Evolutionary conservation across 2,797 vertebrate species (phyloP).

Genomic region (Sebastes jordani): DNA sequence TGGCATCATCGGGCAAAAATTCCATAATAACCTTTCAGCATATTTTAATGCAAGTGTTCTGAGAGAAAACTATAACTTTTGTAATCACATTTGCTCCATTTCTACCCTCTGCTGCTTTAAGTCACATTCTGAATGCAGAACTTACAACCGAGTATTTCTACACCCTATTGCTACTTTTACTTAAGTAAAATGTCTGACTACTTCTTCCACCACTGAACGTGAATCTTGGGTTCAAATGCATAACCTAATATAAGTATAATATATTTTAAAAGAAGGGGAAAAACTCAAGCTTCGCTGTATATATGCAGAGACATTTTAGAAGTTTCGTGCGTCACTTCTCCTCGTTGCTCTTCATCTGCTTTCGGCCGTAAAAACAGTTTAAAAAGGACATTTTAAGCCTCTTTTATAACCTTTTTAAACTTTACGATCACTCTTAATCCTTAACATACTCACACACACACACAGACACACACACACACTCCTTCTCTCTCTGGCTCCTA

Average conservation of each 20-base stretch:
- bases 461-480: not conserved
- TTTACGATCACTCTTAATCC: not conserved
- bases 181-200: too few relatives aligned
- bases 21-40: too few relatives aligned
- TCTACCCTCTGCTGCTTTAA: too few relatives aligned
- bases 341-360: not conserved
- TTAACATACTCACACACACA: not conserved
- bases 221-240: not conserved
- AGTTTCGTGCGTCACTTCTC: not conserved
- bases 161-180: too few relatives aligned
- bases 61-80: too few relatives aligned
- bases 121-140: too few relatives aligned
- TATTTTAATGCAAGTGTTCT: too few relatives aligned
- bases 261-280: not conserved
- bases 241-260: not conserved
- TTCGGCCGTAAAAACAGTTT: not conserved
- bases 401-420: conserved; percentile 21
- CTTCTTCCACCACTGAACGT: not conserved
- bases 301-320: not conserved
- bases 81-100: too few relatives aligned
- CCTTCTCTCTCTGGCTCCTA: not conserved
- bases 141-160: too few relatives aligned
- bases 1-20: too few relatives aligned
- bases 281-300: not conserved
- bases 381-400: conserved; percentile 33